Evolutionary conservation across 2,888 invertebrate genomes (phyloP), one percentile per base, ranked within the genome.

Genomic region (Drosophila mercatorum): DNA sequence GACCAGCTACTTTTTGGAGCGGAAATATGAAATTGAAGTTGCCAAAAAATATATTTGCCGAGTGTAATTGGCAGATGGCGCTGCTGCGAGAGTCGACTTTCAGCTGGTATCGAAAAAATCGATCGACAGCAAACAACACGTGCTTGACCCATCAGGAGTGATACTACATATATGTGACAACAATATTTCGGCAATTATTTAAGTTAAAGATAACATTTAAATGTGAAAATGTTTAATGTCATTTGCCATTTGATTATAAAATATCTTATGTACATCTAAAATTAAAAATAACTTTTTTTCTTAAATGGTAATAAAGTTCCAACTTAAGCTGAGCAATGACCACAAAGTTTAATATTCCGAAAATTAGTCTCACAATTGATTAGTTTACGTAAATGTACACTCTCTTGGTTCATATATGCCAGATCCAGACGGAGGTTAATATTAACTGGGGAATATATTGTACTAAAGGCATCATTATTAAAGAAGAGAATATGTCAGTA

Each of bases 41-140:
- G 34, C 34, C 22, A 22, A 22, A 14, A 44, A 8, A 34, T 41
- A 41, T 44, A 40, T 55, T n/a, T 41, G 43, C 22, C 26, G 7
- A 53, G 10, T 3, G 22, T 38, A 26, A 38, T 53, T 53, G 44
- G 22, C 44, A 57, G 44, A 10, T 44, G 57, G 34, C 34, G 34
- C 44, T 44, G 34, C 28, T 40, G 31, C 12, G 31, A 5, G 7
- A 55, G n/a, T 14, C n/a, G 2, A 12, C 8, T 5, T n/a, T 12
- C 28, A 17, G 7, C 7, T 17, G 17, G 5, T 40, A n/a, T 6
- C 14, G 11, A 28, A 5, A 5, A 41, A 55, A 17, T 28, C 41
- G 12, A 55, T 56, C 12, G 41, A 2, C 22, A 8, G 22, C 12
- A 8, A 28, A 12, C 8, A 12, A 6, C 12, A 36, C 7, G 12